phyloP scores from a whole-genome alignment of 2,888 invertebrate species.

The Lordiphosa fenestrarum region DNA sequence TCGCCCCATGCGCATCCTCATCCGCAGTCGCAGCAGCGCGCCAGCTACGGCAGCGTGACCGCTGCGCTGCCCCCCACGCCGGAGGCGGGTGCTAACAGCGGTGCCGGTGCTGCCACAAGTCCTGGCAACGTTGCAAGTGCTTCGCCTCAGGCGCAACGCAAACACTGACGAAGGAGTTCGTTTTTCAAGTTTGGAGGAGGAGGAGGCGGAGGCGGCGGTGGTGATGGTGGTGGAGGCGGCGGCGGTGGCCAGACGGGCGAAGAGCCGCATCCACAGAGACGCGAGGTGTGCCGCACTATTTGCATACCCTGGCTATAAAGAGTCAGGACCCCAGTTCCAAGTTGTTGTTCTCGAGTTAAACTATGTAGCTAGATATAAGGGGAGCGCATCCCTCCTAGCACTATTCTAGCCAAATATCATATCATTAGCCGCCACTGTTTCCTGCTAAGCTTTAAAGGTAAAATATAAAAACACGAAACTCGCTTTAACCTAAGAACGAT shows the following conservation, averaged over 20 bases:
- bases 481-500: constrained; percentile 13
- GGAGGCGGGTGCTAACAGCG: constrained; percentile 36
- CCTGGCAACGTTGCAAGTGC: constrained; percentile 49
- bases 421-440: constrained; percentile 53
- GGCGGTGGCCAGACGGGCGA: constrained; percentile 66
- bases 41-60: constrained; percentile 68
- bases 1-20: constrained; percentile 20
- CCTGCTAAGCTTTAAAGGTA: constrained; percentile 46
- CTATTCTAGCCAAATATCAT: constrained; percentile 47
- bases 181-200: constrained; percentile 71
- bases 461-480: constrained; percentile 5
- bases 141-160: constrained; percentile 70
- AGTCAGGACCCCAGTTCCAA: not conserved
- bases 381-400: not conserved
- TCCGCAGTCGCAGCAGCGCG: constrained; percentile 53
- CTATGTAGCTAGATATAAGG: not conserved
- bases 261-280: constrained; percentile 65
- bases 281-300: constrained; percentile 77
- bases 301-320: constrained; percentile 79
- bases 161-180: constrained; percentile 80
- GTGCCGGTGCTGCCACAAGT: constrained; percentile 16
- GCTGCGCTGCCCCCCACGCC: constrained; percentile 61
- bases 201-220: constrained; percentile 22
- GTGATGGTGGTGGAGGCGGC: constrained; percentile 43
- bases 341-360: not conserved